Conservation (phyloP, 2,888 invertebrate genomes). For the Drosophila yooni region DNA sequence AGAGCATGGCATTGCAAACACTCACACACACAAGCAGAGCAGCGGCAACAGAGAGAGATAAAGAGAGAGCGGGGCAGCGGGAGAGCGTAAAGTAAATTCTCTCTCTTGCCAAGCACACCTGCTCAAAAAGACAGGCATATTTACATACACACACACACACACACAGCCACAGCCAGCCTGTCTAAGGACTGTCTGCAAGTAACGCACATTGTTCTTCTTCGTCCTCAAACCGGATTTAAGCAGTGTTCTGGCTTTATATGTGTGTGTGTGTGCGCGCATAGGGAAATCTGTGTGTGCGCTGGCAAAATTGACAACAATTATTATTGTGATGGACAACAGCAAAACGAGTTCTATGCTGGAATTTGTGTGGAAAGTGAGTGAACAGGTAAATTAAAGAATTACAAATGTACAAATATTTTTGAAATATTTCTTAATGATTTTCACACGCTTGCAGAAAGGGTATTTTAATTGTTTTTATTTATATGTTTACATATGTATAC, state of each 20-base stretch:
- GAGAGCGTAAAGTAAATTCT: slow-evolving; percentile 1
- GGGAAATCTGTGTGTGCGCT: slow-evolving; percentile 22
- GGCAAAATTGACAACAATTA: slow-evolving; percentile 33
- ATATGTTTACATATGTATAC: neutral
- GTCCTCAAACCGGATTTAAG: slow-evolving; percentile 55
- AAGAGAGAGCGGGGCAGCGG: neutral
- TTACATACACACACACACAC: slow-evolving; percentile 37
- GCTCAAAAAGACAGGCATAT: slow-evolving; percentile 34
- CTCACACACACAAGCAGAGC: neutral
- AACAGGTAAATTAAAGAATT: slow-evolving; percentile 1
- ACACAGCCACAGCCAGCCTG: slow-evolving; percentile 11
- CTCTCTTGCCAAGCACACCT: slow-evolving; percentile 38
- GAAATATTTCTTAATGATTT: slow-evolving; percentile 2
- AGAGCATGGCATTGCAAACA: slow-evolving; percentile 5
- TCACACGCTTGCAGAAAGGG: neutral
- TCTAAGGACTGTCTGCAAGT: slow-evolving; percentile 51
- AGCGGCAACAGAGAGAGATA: neutral
- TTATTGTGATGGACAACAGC: slow-evolving; percentile 25
- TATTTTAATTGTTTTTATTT: neutral
- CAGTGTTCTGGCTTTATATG: neutral
- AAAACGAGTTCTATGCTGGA: slow-evolving; percentile 17
- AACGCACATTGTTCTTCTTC: slow-evolving; percentile 22
- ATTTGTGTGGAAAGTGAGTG: slow-evolving; percentile 12
- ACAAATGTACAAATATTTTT: neutral
- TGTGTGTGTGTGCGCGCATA: slow-evolving; percentile 13